Evolutionary conservation across 2,113 vertebrate genomes (phyloP), one percentile per base, ranked within the genome.

Genomic region (Eclectus roratus): DNA sequence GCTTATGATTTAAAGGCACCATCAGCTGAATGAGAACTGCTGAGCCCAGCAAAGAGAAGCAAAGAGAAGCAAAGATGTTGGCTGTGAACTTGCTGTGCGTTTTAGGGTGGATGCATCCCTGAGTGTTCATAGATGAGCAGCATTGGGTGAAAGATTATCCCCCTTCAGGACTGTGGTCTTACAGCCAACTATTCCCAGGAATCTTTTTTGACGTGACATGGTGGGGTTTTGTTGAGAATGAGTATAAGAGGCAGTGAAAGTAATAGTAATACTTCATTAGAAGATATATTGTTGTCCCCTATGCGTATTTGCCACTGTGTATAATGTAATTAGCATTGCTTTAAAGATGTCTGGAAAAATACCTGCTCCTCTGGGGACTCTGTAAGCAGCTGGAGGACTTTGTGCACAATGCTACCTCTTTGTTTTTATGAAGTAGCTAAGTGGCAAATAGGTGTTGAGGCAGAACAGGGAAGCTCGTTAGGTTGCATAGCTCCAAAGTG

Each of bases 281-380:
- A 77, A 83, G 52, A 37, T 56, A 41, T 3, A 9, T 12, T 44
- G 0, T 53, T 28, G 35, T 94, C 88, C 61, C 47, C 24, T 60
- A 81, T 91, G 93, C 81, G 24, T 89, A 29, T 91, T 84, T 95
- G 43, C 80, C n/a, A 9, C 66, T 72, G 47, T 69, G 85, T 65
- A 7, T 80, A 85, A 70, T 77, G 79, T 39, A 94, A 87, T 94
- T 91, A 89, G 33, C 56, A 31, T 64, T 76, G 24, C 47, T 89
- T 89, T 87, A 72, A 96, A 93, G 95, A 79, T 87, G 73, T 29
- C 9, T 93, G 93, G 70, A 76, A 85, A 93, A 89, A 91, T 46
- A 93, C 73, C 81, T 52, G 17, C 52, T 91, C 44, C 78, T 91
- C 13, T 82, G 85, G 85, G 90, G 52, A n/a, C 31, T 17, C 37